Evolutionary conservation across 2,888 invertebrate genomes (phyloP).

Genomic region (Ornithoptera alexandrae): DNA sequence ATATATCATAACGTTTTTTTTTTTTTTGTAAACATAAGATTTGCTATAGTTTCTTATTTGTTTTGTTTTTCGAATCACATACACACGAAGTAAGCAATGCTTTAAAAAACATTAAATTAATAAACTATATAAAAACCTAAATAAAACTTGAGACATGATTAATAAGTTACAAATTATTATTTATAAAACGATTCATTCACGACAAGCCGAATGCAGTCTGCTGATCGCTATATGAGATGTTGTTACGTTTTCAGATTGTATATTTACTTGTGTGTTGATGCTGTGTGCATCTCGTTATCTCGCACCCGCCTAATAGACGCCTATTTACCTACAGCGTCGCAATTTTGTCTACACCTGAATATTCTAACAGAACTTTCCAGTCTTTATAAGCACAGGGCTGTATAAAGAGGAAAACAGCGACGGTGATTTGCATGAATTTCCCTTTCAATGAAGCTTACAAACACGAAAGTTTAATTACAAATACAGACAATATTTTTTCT

Average conservation of each 20-base stretch:
- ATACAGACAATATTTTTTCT: neutral
- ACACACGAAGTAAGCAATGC: neutral
- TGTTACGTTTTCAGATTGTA: constrained; percentile 40
- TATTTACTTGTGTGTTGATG: constrained; percentile 38
- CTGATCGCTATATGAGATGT: neutral
- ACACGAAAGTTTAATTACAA: constrained; percentile 14
- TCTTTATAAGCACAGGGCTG: constrained; percentile 8
- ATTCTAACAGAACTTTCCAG: constrained; percentile 27
- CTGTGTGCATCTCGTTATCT: constrained; percentile 67
- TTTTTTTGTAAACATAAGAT: neutral
- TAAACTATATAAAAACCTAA: constrained; percentile 1
- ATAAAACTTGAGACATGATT: neutral
- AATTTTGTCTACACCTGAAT: constrained; percentile 38
- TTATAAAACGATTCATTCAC: neutral
- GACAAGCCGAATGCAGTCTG: neutral
- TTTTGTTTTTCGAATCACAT: neutral
- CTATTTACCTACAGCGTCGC: constrained; percentile 47
- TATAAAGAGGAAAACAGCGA: constrained; percentile 18
- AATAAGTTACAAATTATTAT: neutral
- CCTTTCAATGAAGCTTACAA: constrained; percentile 5
- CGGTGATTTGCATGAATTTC: constrained; percentile 24
- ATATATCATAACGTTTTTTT: too few species aligned
- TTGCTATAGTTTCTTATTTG: neutral
- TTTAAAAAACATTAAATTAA: neutral
- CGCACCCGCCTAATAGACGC: constrained; percentile 26